Base-by-base conservation (phyloP, 2,797 vertebrate species). In the Rachycentron canadum region DNA sequence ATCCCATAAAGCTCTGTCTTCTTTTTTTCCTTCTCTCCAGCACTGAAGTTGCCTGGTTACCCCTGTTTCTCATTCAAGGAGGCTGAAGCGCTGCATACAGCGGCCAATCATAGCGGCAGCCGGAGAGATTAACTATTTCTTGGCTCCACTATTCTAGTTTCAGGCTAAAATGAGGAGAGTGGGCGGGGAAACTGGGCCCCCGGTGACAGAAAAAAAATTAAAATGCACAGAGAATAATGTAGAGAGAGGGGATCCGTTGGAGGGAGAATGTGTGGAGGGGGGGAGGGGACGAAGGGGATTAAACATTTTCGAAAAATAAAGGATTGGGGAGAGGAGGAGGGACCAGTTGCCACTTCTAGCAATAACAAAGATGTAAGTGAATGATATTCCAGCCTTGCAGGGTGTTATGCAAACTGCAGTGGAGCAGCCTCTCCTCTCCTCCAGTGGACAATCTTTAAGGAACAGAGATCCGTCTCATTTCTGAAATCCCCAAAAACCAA, bases 31-130 rank as follows among this genome's bases (percentile, higher is more conserved):
- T 79, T 45, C 81, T 87, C 88, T 88, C 85, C 88, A 75, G 87
- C 88, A 52, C 88, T 79, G 90, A 95, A 94, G 94, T 95, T 94
- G 94, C 94, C 93, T 93, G 90, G 93, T 94, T 95, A 95, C 94
- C 94, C 91, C 90, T 82, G 88, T 88, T 92, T 91, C 93, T 93
- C 92, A 90, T 92, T 93, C 92, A 93, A 87, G 91, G 93, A 89
- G 92, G 90, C 90, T 91, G 86, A 86, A 86, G 90, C 90, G 86
- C 88, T 84, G 88, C 88, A 69, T 75, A 76, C 89, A 90, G 91
- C 91, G 90, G 93, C 94, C 94, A 95, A 94, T 95, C 94, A 91
- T 76, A 90, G 91, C 86, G 68, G 91, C 91, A 91, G 90, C 85
- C 88, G 72, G 86, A 87, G 86, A 92, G 93, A 94, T 94, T 93